Evolutionary conservation across 2,113 vertebrate genomes (phyloP).

Genomic region (Scatophagus argus): DNA sequence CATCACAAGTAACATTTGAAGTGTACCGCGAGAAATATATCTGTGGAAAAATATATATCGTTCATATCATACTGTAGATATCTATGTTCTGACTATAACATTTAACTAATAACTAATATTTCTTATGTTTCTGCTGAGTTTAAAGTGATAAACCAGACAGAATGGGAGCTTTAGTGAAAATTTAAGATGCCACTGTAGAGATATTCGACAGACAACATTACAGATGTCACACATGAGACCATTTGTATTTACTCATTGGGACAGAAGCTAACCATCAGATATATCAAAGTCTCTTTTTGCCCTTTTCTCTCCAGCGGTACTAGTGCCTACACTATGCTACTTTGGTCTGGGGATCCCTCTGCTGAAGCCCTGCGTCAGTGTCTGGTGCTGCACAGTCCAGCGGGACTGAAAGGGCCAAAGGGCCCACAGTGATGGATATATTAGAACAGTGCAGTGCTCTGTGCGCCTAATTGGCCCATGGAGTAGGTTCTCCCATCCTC

Average conservation of each 20-base stretch:
- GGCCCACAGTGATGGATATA: conserved; percentile 77
- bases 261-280: background rate
- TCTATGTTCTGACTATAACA: too few species aligned
- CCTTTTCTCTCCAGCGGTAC: background rate
- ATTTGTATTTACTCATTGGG: background rate
- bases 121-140: background rate
- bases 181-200: background rate
- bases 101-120: background rate
- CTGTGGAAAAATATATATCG: background rate
- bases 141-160: background rate
- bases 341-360: conserved; percentile 56
- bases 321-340: conserved; percentile 37
- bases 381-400: conserved; percentile 59
- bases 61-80: background rate
- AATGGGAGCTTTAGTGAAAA: background rate
- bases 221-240: background rate
- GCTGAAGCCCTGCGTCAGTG: conserved; percentile 44
- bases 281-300: background rate
- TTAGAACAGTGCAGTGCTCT: conserved; percentile 73
- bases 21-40: background rate
- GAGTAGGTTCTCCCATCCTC: conserved; percentile 75
- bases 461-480: conserved; percentile 81
- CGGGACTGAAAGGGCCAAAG: conserved; percentile 68
- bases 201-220: background rate
- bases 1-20: background rate